A percentile compares a stretch with the other conserved stretches of the same genome.
phyloP scores from a whole-genome alignment of 2,797 vertebrate genomes.

The Harpagifer antarcticus region DNA sequence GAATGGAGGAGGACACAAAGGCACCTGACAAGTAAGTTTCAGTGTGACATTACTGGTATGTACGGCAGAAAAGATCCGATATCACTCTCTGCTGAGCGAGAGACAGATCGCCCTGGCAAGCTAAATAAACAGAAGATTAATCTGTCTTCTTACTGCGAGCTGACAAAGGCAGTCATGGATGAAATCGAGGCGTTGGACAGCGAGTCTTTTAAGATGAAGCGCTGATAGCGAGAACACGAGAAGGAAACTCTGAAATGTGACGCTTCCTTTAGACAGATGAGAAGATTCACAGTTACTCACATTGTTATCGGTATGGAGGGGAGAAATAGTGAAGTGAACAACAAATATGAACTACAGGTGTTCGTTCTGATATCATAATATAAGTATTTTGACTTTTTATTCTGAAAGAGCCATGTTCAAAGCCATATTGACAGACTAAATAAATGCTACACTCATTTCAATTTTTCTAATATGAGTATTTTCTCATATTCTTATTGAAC shows the following conservation, averaged over 20 bases:
- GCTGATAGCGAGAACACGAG: conserved; percentile 51
- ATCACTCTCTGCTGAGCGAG: conserved; percentile 57
- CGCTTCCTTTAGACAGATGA: conserved; percentile 27
- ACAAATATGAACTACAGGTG: background rate
- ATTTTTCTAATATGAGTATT: too few species aligned
- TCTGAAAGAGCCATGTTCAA: background rate
- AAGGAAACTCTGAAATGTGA: conserved; percentile 54
- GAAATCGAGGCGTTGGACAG: conserved; percentile 72
- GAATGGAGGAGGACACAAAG: conserved; percentile 82
- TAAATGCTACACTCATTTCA: too few species aligned
- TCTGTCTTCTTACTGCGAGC: conserved; percentile 65
- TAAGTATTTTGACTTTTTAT: background rate
- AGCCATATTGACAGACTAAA: background rate
- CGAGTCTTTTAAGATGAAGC: conserved; percentile 60
- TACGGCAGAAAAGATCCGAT: conserved; percentile 61
- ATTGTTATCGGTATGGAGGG: too few species aligned
- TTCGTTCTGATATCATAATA: background rate
- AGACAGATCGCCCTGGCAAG: conserved; percentile 67
- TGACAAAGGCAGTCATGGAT: conserved; percentile 69
- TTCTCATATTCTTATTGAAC: too few species aligned
- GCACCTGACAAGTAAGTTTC: conserved; percentile 69
- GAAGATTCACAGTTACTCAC: conserved; percentile 13
- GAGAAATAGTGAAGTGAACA: background rate
- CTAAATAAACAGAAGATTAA: conserved; percentile 78
- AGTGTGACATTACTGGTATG: conserved; percentile 75